phyloP scores from a whole-genome alignment of 2,888 invertebrate genomes.

The Drosophila peninsularis region DNA sequence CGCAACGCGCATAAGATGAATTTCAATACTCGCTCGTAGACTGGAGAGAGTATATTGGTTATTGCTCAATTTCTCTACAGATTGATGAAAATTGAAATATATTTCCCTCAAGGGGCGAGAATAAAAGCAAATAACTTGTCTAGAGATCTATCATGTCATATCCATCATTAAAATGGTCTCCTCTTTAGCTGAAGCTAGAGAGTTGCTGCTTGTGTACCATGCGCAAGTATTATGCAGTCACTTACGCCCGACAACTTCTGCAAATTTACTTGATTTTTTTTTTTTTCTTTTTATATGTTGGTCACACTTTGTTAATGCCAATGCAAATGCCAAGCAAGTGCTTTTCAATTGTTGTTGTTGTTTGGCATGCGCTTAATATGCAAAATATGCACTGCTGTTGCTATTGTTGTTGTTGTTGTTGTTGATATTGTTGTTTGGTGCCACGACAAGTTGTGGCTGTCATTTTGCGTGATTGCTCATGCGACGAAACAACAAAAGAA shows the following conservation, averaged over 20 bases:
- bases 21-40: not conserved
- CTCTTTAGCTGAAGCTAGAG: not conserved
- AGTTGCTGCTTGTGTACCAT: not conserved
- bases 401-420: slow-evolving; percentile 18
- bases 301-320: slow-evolving; percentile 40
- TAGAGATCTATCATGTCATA: not conserved
- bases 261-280: not conserved
- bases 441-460: slow-evolving; percentile 57
- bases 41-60: not conserved
- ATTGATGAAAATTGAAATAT: not conserved
- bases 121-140: not conserved
- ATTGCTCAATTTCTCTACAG: not conserved
- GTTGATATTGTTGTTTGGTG: slow-evolving; percentile 1
- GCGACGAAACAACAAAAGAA: slow-evolving; percentile 54
- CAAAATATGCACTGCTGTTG: slow-evolving; percentile 52
- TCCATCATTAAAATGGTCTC: not conserved
- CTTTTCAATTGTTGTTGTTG: slow-evolving; percentile 41
- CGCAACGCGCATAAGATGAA: slow-evolving; percentile 18
- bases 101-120: no score
- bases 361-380: slow-evolving; percentile 63
- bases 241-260: not conserved
- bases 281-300: slow-evolving; percentile 29
- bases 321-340: slow-evolving; percentile 53
- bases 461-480: slow-evolving; percentile 52
- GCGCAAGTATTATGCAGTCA: not conserved